phyloP scores from a whole-genome alignment of 2,113 vertebrate species.

The Peucedramus taeniatus region DNA sequence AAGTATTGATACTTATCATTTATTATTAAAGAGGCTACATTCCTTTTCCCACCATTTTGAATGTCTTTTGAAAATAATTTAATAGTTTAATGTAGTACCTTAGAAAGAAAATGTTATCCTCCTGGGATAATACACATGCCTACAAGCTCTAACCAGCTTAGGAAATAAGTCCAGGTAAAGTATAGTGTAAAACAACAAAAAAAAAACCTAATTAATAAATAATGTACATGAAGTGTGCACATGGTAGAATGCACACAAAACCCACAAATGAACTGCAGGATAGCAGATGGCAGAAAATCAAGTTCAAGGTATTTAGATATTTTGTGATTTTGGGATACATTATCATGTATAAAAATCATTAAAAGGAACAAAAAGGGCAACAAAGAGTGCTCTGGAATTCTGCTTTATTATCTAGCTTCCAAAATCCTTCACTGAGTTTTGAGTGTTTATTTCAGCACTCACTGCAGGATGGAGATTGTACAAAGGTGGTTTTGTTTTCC shows the following conservation, averaged over 20 bases:
- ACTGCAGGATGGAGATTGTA: neutral
- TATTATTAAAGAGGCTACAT: conserved; percentile 50
- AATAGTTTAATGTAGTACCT: neutral
- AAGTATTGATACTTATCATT: conserved; percentile 53
- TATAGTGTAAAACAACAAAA: neutral
- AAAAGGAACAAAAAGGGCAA: neutral
- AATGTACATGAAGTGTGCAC: neutral
- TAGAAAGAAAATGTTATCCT: conserved; percentile 10
- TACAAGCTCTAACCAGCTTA: neutral
- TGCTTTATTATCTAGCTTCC: neutral
- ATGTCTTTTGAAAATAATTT: conserved; percentile 56
- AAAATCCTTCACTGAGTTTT: neutral
- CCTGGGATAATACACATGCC: neutral
- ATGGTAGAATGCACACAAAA: neutral
- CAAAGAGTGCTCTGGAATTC: neutral
- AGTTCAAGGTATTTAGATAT: neutral
- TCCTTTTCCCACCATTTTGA: conserved; percentile 20
- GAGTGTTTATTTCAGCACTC: neutral
- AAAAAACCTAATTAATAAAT: neutral
- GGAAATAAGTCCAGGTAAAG: conserved; percentile 1
- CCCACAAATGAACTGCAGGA: neutral
- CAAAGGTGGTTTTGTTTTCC: neutral
- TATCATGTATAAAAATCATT: neutral
- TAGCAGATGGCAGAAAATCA: neutral
- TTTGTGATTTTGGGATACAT: neutral